phyloP scores from a whole-genome alignment of 2,797 vertebrate species.

The Tadarida brasiliensis region DNA sequence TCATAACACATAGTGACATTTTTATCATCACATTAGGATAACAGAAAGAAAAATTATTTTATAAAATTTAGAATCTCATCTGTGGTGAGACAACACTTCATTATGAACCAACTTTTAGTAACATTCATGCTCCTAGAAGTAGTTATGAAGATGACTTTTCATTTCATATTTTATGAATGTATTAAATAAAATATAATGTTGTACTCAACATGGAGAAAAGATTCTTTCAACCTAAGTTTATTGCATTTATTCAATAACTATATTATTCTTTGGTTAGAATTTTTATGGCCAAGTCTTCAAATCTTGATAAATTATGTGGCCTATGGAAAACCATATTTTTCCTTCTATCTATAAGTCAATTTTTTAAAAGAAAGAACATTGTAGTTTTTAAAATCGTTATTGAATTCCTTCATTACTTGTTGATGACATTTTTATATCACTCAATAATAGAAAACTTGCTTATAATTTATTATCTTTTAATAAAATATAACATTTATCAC shows the following conservation, averaged over 20 bases:
- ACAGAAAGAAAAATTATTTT: not conserved
- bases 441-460: not conserved
- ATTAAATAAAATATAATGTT: conserved; percentile 4
- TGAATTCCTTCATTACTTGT: not conserved
- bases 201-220: not conserved
- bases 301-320: not conserved
- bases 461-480: conserved; percentile 34
- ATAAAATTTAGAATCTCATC: not conserved
- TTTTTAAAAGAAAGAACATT: conserved; percentile 7
- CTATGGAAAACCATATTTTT: not conserved
- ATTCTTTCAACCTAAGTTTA: not conserved
- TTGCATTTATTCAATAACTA: not conserved
- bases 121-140: not conserved
- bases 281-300: conserved; percentile 14
- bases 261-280: not conserved
- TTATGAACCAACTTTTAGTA: not conserved
- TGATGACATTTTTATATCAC: not conserved
- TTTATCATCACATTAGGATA: not conserved
- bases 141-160: not conserved
- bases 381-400: not conserved
- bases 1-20: not conserved
- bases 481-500: not conserved
- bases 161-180: conserved; percentile 11
- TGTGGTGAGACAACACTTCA: not conserved
- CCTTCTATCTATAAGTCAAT: not conserved